Conservation (phyloP, 1,140 invertebrate genomes). For the Antheraea mylitta region DNA sequence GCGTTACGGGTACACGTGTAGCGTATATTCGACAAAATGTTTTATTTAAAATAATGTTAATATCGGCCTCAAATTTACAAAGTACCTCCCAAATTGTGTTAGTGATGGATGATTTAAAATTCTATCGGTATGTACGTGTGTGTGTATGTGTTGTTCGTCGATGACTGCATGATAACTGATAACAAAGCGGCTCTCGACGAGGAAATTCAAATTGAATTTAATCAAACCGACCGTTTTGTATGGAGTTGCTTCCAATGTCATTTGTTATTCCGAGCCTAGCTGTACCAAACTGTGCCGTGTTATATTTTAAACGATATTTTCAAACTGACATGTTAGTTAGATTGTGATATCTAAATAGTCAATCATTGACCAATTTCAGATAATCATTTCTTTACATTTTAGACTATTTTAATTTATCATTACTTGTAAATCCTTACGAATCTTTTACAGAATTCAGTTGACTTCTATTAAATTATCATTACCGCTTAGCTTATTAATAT, state of each 20-base stretch:
- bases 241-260: background rate
- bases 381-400: too few relatives aligned
- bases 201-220: slow-evolving; percentile 2
- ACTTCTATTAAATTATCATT: too few relatives aligned
- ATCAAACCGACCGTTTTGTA: background rate
- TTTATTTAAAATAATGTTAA: background rate
- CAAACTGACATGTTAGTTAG: background rate
- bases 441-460: too few relatives aligned
- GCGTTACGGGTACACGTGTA: background rate
- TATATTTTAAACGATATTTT: background rate
- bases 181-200: background rate
- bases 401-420: too few relatives aligned
- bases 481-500: too few relatives aligned
- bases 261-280: background rate
- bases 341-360: too few relatives aligned
- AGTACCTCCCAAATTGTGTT: background rate
- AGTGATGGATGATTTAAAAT: background rate
- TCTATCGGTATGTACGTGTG: background rate
- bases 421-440: too few relatives aligned
- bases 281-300: background rate
- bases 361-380: too few relatives aligned
- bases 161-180: background rate
- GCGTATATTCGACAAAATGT: background rate
- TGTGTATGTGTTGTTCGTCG: background rate
- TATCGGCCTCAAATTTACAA: background rate